Conservation (phyloP, 2,888 invertebrate genomes). For the Agriotes lineatus region DNA sequence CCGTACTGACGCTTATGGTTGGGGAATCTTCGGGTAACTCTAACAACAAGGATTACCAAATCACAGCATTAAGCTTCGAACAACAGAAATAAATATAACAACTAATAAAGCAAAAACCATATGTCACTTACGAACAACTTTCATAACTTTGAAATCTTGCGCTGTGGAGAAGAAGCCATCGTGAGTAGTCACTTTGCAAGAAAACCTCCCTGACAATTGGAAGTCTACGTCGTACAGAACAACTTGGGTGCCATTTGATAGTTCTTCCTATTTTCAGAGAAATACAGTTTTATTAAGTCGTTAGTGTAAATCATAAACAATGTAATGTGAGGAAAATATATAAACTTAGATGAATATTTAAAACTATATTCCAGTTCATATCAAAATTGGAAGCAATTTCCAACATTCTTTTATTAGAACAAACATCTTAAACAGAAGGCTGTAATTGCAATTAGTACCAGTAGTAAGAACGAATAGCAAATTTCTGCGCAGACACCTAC, state of each 20-base stretch:
- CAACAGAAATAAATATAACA: constrained; percentile 1
- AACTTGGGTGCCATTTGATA: constrained; percentile 82
- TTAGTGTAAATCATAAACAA: too few species aligned
- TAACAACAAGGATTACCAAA: constrained; percentile 61
- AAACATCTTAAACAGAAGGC: too few species aligned
- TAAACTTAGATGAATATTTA: too few species aligned
- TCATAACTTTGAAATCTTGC: constrained; percentile 74
- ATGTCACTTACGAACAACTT: constrained; percentile 79
- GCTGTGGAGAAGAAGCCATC: constrained; percentile 77
- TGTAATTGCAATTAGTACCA: too few species aligned
- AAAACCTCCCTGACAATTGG: constrained; percentile 80
- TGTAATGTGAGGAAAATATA: too few species aligned
- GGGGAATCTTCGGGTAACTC: constrained; percentile 80
- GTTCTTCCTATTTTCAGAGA: constrained; percentile 71
- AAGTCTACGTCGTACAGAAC: constrained; percentile 78
- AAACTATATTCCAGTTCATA: too few species aligned
- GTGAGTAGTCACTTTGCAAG: constrained; percentile 84
- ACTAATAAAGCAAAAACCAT: background rate
- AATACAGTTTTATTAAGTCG: too few species aligned
- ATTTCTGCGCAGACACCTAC: too few species aligned
- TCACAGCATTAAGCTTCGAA: background rate
- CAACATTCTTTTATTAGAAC: too few species aligned
- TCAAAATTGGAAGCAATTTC: too few species aligned
- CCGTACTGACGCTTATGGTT: constrained; percentile 77
- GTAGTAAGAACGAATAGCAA: too few species aligned